Conservation (phyloP, 2,797 vertebrate genomes). For the Ptychadena robeensis region DNA sequence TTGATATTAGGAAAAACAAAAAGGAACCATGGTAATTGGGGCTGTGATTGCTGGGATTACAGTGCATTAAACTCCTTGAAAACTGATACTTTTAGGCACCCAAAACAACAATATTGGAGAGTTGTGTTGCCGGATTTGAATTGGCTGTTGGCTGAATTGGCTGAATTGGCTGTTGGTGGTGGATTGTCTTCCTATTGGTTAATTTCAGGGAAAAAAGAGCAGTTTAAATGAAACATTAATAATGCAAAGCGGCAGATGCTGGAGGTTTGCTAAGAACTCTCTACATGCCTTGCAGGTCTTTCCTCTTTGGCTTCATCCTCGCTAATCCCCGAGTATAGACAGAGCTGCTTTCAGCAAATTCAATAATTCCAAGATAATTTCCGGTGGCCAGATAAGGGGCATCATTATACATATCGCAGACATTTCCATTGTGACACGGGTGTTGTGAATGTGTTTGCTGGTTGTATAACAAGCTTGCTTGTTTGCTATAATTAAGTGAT, state of each 20-base stretch:
- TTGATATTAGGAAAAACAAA: constrained; percentile 45
- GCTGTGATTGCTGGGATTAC: neutral
- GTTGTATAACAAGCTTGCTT: constrained; percentile 58
- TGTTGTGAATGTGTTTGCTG: constrained; percentile 50
- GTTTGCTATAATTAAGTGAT: constrained; percentile 61
- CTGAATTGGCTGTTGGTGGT: constrained; percentile 4
- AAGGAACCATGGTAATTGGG: constrained; percentile 22
- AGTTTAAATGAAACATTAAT: constrained; percentile 42
- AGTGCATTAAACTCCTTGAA: neutral
- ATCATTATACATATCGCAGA: constrained; percentile 38
- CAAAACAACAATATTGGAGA: neutral
- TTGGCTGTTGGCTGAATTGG: constrained; percentile 17
- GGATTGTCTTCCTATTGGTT: neutral
- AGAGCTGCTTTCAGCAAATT: constrained; percentile 37
- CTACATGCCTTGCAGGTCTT: constrained; percentile 47
- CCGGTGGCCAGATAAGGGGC: constrained; percentile 38
- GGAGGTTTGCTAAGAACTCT: constrained; percentile 14
- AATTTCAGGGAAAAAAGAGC: neutral
- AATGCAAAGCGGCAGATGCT: constrained; percentile 52
- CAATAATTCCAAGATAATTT: constrained; percentile 51
- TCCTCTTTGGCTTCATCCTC: constrained; percentile 11
- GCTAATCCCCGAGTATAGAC: constrained; percentile 52
- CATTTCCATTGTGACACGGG: constrained; percentile 41
- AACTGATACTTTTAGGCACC: neutral
- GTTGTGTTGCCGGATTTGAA: neutral